Evolutionary conservation across 2,797 vertebrate genomes (phyloP).

Genomic region (Phrynocephalus guinanensis): DNA sequence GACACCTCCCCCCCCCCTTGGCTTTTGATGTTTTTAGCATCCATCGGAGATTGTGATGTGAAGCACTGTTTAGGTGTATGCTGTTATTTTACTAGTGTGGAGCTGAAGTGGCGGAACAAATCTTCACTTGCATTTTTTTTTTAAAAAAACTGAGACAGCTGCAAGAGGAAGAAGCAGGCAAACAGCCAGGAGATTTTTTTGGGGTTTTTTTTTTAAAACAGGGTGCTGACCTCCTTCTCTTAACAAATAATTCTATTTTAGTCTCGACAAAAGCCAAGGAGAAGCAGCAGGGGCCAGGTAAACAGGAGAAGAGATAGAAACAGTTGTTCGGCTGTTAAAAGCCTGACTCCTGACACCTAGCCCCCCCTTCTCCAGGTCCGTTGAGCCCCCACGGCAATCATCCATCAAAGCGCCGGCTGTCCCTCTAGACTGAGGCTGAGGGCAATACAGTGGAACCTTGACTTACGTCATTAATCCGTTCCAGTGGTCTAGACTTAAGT

Average conservation of each 20-base stretch:
- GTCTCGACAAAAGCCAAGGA: conserved; percentile 1
- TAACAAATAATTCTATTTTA: conserved; percentile 16
- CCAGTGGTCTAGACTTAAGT: no score
- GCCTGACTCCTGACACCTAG: not conserved
- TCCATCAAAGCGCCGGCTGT: not conserved
- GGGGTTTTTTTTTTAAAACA: no score
- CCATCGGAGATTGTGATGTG: no score
- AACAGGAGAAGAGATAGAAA: not conserved
- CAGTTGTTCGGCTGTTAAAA: conserved; percentile 18
- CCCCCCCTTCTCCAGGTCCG: fast-evolving
- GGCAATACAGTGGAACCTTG: not conserved
- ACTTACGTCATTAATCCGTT: no score
- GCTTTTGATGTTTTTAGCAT: not conserved
- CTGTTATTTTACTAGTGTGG: not conserved
- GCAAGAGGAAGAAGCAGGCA: not conserved
- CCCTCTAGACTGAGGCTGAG: not conserved
- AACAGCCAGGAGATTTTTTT: not conserved
- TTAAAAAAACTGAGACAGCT: not conserved
- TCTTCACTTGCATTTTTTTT: not conserved
- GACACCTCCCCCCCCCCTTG: no score
- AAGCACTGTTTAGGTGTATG: not conserved
- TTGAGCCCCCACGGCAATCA: not conserved
- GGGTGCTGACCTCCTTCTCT: not conserved
- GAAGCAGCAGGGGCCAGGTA: not conserved
- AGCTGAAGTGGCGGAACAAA: not conserved